phyloP scores from a whole-genome alignment of 1,140 invertebrate species.

The Drosophila littoralis region DNA sequence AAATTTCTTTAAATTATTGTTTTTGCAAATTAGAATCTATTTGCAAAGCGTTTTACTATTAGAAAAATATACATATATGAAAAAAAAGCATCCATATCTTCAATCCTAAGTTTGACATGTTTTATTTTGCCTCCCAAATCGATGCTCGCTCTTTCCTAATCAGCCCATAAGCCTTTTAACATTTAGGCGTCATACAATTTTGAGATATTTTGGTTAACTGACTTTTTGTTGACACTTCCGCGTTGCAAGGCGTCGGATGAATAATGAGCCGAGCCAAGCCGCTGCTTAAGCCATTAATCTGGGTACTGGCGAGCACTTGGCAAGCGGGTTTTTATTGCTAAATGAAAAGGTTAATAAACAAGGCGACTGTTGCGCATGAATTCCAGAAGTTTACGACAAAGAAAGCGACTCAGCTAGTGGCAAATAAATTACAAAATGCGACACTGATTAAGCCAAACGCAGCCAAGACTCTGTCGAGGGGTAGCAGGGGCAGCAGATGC shows the following conservation, averaged over 20 bases:
- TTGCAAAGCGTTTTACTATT: no score
- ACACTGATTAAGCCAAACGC: slow-evolving; percentile 64
- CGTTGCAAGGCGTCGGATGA: slow-evolving; percentile 59
- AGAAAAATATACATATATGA: no score
- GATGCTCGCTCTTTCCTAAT: no score
- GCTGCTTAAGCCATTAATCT: slow-evolving; percentile 70
- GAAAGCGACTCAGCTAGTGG: slow-evolving; percentile 68
- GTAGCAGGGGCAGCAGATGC: slow-evolving; percentile 11
- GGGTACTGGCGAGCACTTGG: slow-evolving; percentile 54
- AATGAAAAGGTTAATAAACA: slow-evolving; percentile 80
- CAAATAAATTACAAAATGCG: slow-evolving; percentile 70
- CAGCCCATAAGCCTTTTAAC: no score
- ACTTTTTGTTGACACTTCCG: slow-evolving; percentile 61
- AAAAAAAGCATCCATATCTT: no score
- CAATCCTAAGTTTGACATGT: no score
- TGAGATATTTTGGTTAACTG: slow-evolving; percentile 34
- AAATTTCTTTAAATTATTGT: no score
- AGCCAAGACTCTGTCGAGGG: slow-evolving; percentile 16
- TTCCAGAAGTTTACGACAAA: slow-evolving; percentile 76
- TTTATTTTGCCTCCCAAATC: no score
- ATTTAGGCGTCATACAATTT: not conserved
- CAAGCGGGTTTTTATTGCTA: slow-evolving; percentile 69
- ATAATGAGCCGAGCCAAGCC: slow-evolving; percentile 59
- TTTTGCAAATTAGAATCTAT: no score
- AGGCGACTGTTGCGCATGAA: slow-evolving; percentile 66